Conservation (phyloP, 2,888 invertebrate species). For the Nephrotoma appendiculata region DNA sequence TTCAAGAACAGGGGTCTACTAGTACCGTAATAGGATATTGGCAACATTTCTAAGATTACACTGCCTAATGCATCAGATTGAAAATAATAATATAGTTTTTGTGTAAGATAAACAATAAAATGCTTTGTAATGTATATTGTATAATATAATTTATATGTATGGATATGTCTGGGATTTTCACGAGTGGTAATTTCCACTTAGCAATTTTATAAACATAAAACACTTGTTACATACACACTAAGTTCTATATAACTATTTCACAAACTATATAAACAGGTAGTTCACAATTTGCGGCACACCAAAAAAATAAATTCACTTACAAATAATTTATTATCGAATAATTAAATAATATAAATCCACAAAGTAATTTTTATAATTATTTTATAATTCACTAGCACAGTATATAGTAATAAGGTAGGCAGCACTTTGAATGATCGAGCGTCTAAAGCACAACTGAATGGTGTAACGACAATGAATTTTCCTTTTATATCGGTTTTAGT, state of each 20-base stretch:
- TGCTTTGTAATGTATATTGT: background rate
- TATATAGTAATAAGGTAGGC: background rate
- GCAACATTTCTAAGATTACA: background rate
- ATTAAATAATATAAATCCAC: background rate
- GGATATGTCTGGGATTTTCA: background rate
- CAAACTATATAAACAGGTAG: background rate
- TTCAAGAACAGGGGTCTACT: no score
- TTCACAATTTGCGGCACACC: background rate
- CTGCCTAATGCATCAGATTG: background rate
- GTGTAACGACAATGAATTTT: background rate
- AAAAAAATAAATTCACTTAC: background rate
- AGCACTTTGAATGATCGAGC: background rate
- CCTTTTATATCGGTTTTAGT: background rate
- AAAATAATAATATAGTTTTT: no score
- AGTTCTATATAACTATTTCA: background rate
- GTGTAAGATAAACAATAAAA: no score
- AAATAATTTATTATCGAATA: background rate
- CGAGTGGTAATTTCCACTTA: background rate
- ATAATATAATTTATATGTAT: background rate
- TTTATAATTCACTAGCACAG: background rate
- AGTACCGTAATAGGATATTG: background rate
- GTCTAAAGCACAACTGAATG: background rate
- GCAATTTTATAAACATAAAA: background rate
- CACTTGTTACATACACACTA: background rate
- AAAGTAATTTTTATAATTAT: background rate